A percentile compares a stretch with the other conserved stretches of the same genome.
Evolutionary conservation across 2,113 vertebrate genomes (phyloP).

Genomic region (Redunca redunca): DNA sequence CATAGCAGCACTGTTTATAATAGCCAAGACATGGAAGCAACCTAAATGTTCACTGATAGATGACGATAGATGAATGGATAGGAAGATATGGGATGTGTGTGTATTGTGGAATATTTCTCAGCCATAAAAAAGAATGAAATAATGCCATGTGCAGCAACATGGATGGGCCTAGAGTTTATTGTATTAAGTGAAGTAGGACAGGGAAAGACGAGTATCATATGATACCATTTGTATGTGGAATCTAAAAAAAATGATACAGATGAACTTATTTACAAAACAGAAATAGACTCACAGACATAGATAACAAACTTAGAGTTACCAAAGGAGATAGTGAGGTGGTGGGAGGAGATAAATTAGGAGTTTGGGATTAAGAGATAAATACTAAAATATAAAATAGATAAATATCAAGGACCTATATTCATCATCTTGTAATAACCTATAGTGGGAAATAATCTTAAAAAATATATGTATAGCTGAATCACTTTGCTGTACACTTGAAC

Average conservation of each 20-base stretch:
- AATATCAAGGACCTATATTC: background rate
- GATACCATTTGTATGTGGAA: background rate
- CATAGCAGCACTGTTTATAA: background rate
- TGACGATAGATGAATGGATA: background rate
- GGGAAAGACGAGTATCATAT: background rate
- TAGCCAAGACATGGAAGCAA: background rate
- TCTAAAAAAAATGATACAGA: background rate
- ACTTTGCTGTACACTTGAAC: background rate
- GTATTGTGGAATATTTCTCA: background rate
- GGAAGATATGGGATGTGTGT: background rate
- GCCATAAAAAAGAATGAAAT: background rate
- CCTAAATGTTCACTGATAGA: background rate
- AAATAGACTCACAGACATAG: background rate
- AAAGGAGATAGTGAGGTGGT: background rate
- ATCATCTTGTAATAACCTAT: background rate
- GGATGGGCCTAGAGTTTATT: background rate
- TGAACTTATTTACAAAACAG: background rate
- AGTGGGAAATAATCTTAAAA: background rate
- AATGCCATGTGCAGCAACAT: background rate
- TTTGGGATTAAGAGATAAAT: background rate
- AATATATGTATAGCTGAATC: background rate
- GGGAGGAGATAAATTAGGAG: background rate
- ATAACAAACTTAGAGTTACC: background rate
- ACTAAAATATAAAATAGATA: background rate
- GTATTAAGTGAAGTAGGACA: background rate